phyloP scores from a whole-genome alignment of 1,140 invertebrate species.

The Drosophila gunungcola region DNA sequence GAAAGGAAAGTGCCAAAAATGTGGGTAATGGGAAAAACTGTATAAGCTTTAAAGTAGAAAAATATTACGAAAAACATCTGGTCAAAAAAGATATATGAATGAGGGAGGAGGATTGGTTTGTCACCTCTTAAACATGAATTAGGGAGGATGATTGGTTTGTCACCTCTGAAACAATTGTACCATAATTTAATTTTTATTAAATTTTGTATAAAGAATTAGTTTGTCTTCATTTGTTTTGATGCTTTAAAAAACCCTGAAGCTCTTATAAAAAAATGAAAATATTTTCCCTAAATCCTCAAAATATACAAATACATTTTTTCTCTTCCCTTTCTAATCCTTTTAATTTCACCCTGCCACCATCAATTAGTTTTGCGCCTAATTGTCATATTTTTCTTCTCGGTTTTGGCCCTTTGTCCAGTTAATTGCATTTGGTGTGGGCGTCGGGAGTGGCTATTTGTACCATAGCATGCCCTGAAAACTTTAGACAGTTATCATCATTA shows the following conservation, averaged over 20 bases:
- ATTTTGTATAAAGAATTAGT: too few relatives aligned
- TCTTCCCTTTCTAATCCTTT: slow-evolving; percentile 17
- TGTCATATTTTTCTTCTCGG: slow-evolving; percentile 51
- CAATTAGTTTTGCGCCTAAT: slow-evolving; percentile 59
- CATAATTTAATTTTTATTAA: too few relatives aligned
- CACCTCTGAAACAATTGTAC: too few relatives aligned
- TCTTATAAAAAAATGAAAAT: neutral
- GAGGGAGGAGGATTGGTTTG: too few relatives aligned
- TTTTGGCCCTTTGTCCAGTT: slow-evolving; percentile 28
- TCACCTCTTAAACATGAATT: too few relatives aligned
- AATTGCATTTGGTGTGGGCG: slow-evolving; percentile 48
- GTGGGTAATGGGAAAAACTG: neutral
- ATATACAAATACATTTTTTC: slow-evolving; percentile 1
- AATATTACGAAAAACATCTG: neutral
- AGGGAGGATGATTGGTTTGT: too few relatives aligned
- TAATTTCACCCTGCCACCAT: slow-evolving; percentile 30
- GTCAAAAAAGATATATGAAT: too few relatives aligned
- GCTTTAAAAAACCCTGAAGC: too few relatives aligned
- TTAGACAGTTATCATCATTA: slow-evolving; percentile 81
- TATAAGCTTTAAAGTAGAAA: slow-evolving; percentile 11
- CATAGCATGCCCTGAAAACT: slow-evolving; percentile 33
- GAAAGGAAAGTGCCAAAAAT: slow-evolving; percentile 3
- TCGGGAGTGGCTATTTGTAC: slow-evolving; percentile 50
- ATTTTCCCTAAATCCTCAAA: neutral
- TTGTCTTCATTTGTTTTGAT: too few relatives aligned